Percentiles rank a stretch among this genome's conserved stretches.
phyloP scores from a whole-genome alignment of 1,140 invertebrate species.

The Mamestra configurata region DNA sequence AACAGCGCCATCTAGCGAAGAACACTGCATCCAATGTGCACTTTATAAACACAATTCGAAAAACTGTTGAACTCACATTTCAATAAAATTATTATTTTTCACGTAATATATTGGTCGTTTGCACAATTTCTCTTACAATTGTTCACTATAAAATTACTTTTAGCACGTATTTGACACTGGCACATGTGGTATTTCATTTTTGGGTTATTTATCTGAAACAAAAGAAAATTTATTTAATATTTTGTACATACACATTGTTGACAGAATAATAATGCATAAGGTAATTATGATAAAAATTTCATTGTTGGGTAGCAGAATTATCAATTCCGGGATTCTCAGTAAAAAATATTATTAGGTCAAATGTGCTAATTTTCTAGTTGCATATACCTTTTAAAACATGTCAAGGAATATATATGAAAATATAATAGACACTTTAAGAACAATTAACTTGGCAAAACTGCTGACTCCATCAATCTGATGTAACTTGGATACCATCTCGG shows the following conservation, averaged over 20 bases:
- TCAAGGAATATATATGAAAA: not conserved
- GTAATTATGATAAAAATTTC: too few species aligned
- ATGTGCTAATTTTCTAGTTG: not conserved
- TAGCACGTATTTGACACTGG: conserved; percentile 74
- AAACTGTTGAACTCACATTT: conserved; percentile 60
- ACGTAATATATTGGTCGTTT: conserved; percentile 71
- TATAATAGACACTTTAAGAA: not conserved
- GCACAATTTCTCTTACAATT: conserved; percentile 61
- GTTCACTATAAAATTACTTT: conserved; percentile 67
- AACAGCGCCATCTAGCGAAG: conserved; percentile 78
- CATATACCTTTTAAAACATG: not conserved
- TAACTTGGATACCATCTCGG: not conserved
- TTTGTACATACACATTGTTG: not conserved
- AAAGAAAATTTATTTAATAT: conserved; percentile 48
- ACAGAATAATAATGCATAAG: not conserved
- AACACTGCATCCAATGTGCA: conserved; percentile 85
- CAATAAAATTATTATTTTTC: conserved; percentile 62
- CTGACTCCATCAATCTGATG: not conserved
- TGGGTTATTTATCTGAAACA: conserved; percentile 79
- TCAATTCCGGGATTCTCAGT: not conserved
- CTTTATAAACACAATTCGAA: conserved; percentile 66
- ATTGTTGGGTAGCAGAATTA: too few species aligned
- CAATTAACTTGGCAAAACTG: not conserved
- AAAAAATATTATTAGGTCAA: not conserved
- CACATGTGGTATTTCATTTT: conserved; percentile 78